Conservation (phyloP, 2,113 vertebrate species). For the Colossoma macropomum region DNA sequence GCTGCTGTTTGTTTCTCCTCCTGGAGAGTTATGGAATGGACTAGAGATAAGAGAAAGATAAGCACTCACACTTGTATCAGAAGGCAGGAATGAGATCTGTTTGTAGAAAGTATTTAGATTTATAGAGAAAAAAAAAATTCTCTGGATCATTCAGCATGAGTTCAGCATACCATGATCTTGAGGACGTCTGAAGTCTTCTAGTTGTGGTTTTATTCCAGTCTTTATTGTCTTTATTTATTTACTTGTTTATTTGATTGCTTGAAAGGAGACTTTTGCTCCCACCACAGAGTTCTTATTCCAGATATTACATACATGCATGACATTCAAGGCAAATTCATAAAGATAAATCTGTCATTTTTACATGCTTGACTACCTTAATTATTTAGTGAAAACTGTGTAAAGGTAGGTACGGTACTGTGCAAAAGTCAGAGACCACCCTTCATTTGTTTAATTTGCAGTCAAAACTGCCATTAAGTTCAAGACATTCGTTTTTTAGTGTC, state of each 20-base stretch:
- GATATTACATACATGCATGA: neutral
- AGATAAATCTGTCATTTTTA: neutral
- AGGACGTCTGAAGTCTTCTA: neutral
- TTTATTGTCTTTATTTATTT: too few relatives aligned
- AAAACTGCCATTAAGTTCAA: too few relatives aligned
- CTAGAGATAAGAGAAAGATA: slow-evolving; percentile 16
- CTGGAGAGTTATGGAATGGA: neutral
- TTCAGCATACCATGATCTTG: neutral
- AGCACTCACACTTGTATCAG: neutral
- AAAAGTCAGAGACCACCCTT: too few relatives aligned
- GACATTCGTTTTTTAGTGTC: too few relatives aligned
- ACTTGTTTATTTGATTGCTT: too few relatives aligned
- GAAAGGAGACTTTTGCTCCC: neutral
- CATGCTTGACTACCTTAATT: neutral
- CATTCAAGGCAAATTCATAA: neutral
- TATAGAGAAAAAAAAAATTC: neutral
- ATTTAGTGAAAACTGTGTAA: neutral
- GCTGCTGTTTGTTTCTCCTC: neutral
- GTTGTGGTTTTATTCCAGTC: too few relatives aligned
- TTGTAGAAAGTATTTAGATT: neutral
- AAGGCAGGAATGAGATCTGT: slow-evolving; percentile 12
- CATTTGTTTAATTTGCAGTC: too few relatives aligned
- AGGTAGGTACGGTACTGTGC: too few relatives aligned
- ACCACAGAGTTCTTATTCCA: neutral
- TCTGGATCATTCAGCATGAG: neutral